These are phyloP conservation scores for Herpailurus yagouaroundi DNA, from an alignment of 2,113 vertebrate species.

Conservation along the genomic window DNA sequence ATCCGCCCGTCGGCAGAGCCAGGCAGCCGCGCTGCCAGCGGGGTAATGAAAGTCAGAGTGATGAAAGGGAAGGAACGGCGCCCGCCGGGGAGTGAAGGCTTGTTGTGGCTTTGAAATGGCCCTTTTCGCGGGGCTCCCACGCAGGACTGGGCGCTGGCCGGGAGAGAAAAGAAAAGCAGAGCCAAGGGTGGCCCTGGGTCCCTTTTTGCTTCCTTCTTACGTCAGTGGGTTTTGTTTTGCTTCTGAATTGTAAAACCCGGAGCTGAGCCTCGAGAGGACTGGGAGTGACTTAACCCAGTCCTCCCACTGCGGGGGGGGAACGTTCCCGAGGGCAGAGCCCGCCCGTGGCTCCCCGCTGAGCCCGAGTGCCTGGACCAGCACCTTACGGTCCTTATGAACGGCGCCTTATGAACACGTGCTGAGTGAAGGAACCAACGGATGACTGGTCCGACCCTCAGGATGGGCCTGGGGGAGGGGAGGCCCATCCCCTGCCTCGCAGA, in stretches of 20 bases:
- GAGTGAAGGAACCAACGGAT: too few species aligned
- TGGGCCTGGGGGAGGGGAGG: fast-evolving
- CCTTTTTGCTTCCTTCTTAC: background rate
- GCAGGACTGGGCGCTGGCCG: fast-evolving
- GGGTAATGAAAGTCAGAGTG: background rate
- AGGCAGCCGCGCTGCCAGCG: background rate
- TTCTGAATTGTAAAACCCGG: background rate
- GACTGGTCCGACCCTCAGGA: fast-evolving
- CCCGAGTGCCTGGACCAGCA: background rate
- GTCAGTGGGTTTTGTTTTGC: fast-evolving
- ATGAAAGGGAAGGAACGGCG: fast-evolving
- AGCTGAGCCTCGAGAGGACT: fast-evolving
- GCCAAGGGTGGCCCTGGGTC: fast-evolving
- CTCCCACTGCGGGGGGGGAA: background rate
- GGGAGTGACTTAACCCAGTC: background rate
- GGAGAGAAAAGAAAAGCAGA: background rate
- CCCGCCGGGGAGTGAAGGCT: background rate
- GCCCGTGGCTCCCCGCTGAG: fast-evolving
- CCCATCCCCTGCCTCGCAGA: background rate
- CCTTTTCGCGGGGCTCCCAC: fast-evolving
- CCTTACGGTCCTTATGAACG: background rate
- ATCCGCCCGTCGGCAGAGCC: fast-evolving
- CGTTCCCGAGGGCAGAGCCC: background rate
- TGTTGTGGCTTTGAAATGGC: fast-evolving
- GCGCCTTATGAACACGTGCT: fast-evolving